Conservation (phyloP, 2,888 invertebrate species). For the Rhaphigaster nebulosa region DNA sequence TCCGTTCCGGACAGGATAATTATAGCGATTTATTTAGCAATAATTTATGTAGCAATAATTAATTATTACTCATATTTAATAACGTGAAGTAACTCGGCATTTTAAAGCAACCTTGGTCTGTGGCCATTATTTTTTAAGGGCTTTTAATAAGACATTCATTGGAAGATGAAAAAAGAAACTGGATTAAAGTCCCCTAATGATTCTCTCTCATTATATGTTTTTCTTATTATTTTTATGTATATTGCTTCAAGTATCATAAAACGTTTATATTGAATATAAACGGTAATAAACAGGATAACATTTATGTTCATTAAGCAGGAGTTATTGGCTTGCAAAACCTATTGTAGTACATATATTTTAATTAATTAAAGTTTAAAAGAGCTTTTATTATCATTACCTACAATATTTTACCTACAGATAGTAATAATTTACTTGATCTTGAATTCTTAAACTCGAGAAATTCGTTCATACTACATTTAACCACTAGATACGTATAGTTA, state of each 20-base stretch:
- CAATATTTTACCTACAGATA: background rate
- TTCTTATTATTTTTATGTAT: background rate
- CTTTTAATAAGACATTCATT: background rate
- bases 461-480: too few species aligned
- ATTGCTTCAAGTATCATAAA: background rate
- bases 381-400: background rate
- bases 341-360: background rate
- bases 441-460: too few species aligned
- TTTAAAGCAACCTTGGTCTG: background rate
- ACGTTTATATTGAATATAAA: background rate
- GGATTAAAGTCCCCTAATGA: background rate
- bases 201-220: background rate
- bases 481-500: too few species aligned
- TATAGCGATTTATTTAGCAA: constrained; percentile 19
- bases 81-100: background rate
- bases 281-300: background rate
- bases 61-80: background rate
- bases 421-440: background rate
- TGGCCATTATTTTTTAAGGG: constrained; percentile 7
- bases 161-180: background rate
- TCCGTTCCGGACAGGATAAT: background rate
- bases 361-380: background rate
- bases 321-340: background rate
- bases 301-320: background rate
- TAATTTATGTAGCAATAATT: constrained; percentile 42